Evolutionary conservation across 2,113 vertebrate genomes (phyloP), one percentile per base, ranked within the genome.

Genomic region (Asarcornis scutulata): DNA sequence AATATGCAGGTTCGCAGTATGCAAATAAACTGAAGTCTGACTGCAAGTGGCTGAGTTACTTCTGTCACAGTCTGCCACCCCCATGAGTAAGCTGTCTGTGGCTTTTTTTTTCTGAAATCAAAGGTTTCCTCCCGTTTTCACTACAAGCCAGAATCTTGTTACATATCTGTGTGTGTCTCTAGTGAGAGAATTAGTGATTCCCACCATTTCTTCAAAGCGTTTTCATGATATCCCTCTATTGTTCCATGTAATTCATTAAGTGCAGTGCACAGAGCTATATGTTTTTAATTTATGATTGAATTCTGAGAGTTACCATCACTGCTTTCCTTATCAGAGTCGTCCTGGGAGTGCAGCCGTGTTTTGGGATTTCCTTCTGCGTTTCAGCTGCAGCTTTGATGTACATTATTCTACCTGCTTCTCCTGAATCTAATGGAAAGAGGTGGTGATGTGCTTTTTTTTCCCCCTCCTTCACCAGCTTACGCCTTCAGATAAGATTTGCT

Each of bases 11-110:
- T 89, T 94, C 85, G 88, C 88, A 90, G 66, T 63, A 96, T 96
- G 97, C 93, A 97, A 96, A 97, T 96, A 91, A 84, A 94, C 50
- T 11, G 38, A 67, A 88, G 74, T 86, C 90, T 96, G 50, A 89
- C 84, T 86, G 89, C 62, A 73, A 95, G 90, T 78, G 88, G 88
- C 83, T 90, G 94, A 94, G 91, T 93, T 95, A 32, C 68, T 91
- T 82, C 77, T 96, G 79, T 85, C 94, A 89, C 81, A 31, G 38
- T 64, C 91, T 72, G 64, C 91, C 91, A 72, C 90, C 95, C 88
- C 92, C 86, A 38, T 64, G 53, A 82, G 38, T 42, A 63, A 97
- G 81, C 86, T 97, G 75, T 79, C 77, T 76, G 29, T 78, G 89
- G 76, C 76, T 86, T 88, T 84, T 79, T 86, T 86, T 64, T 69